Evolutionary conservation across 2,113 vertebrate species (phyloP).

Genomic region (Apodemus sylvaticus): DNA sequence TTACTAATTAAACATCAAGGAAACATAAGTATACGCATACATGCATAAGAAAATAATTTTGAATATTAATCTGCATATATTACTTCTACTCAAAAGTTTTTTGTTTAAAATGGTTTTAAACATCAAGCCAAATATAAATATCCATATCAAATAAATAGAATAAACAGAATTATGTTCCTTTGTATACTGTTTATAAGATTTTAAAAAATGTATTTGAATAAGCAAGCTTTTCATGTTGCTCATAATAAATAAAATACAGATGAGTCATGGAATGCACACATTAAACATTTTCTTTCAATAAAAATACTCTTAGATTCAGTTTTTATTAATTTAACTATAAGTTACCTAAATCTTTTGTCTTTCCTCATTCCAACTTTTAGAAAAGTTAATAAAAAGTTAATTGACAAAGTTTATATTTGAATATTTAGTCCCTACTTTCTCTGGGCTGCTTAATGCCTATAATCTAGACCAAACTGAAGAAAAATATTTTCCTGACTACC

Average conservation of each 20-base stretch:
- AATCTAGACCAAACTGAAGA: constrained; percentile 3
- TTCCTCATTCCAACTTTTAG: not conserved
- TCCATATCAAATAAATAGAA: constrained; percentile 13
- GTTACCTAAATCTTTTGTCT: not conserved
- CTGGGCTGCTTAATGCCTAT: not conserved
- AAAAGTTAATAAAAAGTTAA: not conserved
- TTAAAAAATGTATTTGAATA: not conserved
- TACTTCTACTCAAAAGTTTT: constrained; percentile 14
- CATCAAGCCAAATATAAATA: not conserved
- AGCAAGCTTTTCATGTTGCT: not conserved
- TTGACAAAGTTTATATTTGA: not conserved
- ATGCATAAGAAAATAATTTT: not conserved
- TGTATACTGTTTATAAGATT: not conserved
- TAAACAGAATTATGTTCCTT: not conserved
- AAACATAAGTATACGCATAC: not conserved
- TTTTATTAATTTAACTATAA: constrained; percentile 29
- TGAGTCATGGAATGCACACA: constrained; percentile 2
- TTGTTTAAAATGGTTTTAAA: not conserved
- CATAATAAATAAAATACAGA: not conserved
- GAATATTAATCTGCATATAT: not conserved
- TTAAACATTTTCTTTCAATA: not conserved
- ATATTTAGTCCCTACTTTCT: not conserved
- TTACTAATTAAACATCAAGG: constrained; percentile 38
- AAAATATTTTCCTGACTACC: not conserved
- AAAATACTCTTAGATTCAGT: not conserved